Evolutionary conservation across 2,113 vertebrate genomes (phyloP), one percentile per base, ranked within the genome.

Genomic region (Athene cunicularia): DNA sequence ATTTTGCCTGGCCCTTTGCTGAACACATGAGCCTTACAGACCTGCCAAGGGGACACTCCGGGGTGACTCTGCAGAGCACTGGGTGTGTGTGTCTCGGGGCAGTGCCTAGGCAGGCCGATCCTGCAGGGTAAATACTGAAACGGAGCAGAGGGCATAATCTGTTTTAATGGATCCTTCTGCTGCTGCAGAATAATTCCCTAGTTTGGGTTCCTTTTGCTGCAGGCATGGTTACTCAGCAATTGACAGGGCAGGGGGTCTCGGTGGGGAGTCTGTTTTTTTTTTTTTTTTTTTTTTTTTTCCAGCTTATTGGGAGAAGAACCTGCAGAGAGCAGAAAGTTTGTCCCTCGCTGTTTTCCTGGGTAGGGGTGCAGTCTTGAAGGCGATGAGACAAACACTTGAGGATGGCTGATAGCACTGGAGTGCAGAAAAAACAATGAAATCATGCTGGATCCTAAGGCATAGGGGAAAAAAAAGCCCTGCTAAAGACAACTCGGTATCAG

Each of bases 311-410:
- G 86, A 93, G 86, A 96, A 97, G 90, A 91, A 59, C 93, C 89
- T 96, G 93, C 77, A 76, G 94, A 91, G 96, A 95, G 73, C 45
- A 79, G 91, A 91, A 95, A 93, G 86, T 93, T 93, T 75, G 63
- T 95, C 74, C 73, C 94, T 97, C 4, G 77, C 91, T 95, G 95
- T 94, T 96, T 94, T 86, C 74, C 87, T 75, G 81, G 84, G 94
- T 73, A 91, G 95, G 89, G 87, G 77, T 93, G 77, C 94, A 70
- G 95, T 86, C 89, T 95, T 1, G 30, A 94, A 96, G 71, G 63
- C 8, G 47, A 93, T 82, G 95, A 95, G 94, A 94, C 93, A 97
- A 94, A 95, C 93, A 91, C 97, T 96, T 92, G 90, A 95, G 81
- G 81, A 91, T 55, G 85, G 91, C 74, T 91, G 93, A 96, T 94